Conservation (phyloP, 1,140 invertebrate species). For the Lerema accius region DNA sequence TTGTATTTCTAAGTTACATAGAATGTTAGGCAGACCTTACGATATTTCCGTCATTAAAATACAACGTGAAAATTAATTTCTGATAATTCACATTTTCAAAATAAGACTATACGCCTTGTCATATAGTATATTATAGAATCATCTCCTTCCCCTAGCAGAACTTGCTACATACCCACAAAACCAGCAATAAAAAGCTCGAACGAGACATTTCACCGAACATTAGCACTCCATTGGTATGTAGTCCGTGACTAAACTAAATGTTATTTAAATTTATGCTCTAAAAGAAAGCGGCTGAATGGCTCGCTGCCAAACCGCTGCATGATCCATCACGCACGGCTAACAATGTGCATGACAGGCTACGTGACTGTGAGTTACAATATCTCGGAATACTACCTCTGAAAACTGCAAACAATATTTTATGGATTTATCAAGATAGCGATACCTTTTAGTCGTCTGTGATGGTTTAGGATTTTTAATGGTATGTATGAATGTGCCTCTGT, state of each 20-base stretch:
- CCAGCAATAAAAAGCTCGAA: background rate
- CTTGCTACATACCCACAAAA: too few relatives aligned
- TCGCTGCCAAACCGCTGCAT: conserved; percentile 21
- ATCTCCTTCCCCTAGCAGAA: too few relatives aligned
- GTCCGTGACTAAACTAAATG: conserved; percentile 4
- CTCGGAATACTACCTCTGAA: background rate
- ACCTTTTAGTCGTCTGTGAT: background rate
- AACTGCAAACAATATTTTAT: background rate
- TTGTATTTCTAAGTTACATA: too few relatives aligned
- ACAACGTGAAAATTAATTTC: too few relatives aligned
- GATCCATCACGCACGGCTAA: conserved; percentile 27
- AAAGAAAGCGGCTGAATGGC: conserved; percentile 23
- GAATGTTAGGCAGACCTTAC: too few relatives aligned
- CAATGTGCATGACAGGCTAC: conserved; percentile 25
- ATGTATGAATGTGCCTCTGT: too few relatives aligned
- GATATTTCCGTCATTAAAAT: too few relatives aligned
- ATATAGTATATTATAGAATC: too few relatives aligned
- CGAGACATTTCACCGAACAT: background rate
- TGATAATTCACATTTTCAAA: too few relatives aligned
- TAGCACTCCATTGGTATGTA: background rate
- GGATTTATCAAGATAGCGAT: background rate
- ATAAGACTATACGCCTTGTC: too few relatives aligned
- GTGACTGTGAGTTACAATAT: conserved; percentile 13
- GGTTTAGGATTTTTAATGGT: too few relatives aligned
- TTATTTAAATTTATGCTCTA: conserved; percentile 20